phyloP scores from a whole-genome alignment of 2,888 invertebrate genomes.

The Hydropsyche betteni region DNA sequence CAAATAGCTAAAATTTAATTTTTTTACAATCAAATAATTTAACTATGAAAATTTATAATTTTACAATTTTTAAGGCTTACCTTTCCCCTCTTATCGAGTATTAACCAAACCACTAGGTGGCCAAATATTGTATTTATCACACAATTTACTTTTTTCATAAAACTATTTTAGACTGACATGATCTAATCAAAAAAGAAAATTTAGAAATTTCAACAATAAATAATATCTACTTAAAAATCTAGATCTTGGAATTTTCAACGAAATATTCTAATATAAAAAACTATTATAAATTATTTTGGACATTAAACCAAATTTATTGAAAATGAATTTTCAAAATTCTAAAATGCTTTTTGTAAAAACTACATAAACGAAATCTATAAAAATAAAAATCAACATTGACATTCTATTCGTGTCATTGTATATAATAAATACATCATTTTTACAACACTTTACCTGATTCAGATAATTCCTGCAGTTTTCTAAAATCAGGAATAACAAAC shows the following conservation, averaged over 20 bases:
- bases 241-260: too few relatives aligned
- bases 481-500: slow-evolving; percentile 20
- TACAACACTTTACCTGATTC: slow-evolving; percentile 20
- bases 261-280: too few relatives aligned
- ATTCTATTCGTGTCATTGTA: background rate
- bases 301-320: too few relatives aligned
- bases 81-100: slow-evolving; percentile 11
- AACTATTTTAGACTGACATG: too few relatives aligned
- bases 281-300: too few relatives aligned
- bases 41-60: slow-evolving; percentile 33
- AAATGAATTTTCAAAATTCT: too few relatives aligned
- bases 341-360: too few relatives aligned
- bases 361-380: slow-evolving; percentile 3
- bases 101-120: slow-evolving; percentile 40
- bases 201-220: too few relatives aligned
- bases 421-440: background rate
- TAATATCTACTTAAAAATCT: too few relatives aligned
- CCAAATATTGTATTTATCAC: slow-evolving; percentile 27
- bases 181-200: too few relatives aligned
- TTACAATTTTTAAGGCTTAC: slow-evolving; percentile 40
- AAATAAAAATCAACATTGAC: slow-evolving; percentile 11
- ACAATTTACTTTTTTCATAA: slow-evolving; percentile 2
- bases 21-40: slow-evolving; percentile 17
- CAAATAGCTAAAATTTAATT: slow-evolving; percentile 20
- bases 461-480: slow-evolving; percentile 7